These are phyloP conservation scores for Phaenicophaeus curvirostris DNA, from an alignment of 2,797 vertebrate genomes.

Conservation along the genomic window DNA sequence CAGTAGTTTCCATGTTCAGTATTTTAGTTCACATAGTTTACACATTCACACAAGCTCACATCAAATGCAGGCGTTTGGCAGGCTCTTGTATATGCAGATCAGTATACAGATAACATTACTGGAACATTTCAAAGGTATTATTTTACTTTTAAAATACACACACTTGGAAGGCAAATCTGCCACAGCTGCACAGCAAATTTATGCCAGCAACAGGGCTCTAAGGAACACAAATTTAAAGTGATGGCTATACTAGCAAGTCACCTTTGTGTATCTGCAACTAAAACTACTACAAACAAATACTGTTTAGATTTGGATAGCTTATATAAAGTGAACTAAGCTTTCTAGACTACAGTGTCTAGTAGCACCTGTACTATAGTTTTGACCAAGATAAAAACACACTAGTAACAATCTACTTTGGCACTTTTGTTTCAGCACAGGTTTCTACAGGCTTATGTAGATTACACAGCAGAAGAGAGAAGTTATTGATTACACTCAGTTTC, in stretches of 20 bases:
- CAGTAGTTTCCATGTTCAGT: background rate
- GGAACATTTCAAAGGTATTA: background rate
- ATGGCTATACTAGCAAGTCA: background rate
- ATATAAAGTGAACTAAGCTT: background rate
- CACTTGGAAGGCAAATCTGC: background rate
- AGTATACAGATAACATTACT: background rate
- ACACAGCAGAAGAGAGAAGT: background rate
- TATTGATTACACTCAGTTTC: background rate
- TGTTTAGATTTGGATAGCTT: background rate
- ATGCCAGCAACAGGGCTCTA: background rate
- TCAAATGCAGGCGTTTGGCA: background rate
- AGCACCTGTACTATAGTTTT: background rate
- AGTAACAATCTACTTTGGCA: background rate
- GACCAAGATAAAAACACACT: background rate
- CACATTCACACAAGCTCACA: background rate
- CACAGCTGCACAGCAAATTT: background rate
- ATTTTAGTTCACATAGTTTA: background rate
- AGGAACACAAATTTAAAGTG: background rate
- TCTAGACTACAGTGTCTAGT: background rate
- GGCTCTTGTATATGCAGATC: background rate
- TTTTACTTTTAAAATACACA: background rate
- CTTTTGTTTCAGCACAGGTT: background rate
- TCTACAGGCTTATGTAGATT: background rate
- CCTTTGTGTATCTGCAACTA: background rate
- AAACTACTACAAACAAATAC: background rate